Evolutionary conservation across 2,888 invertebrate genomes (phyloP), one percentile per base, ranked within the genome.

Genomic region (Rhyacophila evoluta): DNA sequence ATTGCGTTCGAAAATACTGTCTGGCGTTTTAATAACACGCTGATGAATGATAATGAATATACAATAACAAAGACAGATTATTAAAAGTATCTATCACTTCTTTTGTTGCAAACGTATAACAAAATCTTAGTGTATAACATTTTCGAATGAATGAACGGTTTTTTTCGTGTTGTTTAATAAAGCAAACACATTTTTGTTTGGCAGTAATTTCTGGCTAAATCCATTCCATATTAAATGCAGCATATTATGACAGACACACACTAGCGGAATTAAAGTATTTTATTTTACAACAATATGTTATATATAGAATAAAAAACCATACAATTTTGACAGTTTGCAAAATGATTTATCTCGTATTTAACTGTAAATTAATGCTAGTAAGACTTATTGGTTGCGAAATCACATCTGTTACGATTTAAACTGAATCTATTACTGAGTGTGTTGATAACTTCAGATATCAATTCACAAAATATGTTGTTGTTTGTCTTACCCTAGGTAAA

Each of bases 11-110:
- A n/a, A 55, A 55, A 55, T 10, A 55, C 25, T 19, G 55, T 55
- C 55, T 55, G 25, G 55, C 6, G 15, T 55, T 19, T 55, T 55
- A 19, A 55, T 55, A 33, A 33, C 29, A 25, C 19, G 15, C 1
- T 19, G 25, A 55, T n/a, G n/a, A n/a, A n/a, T n/a, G n/a, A n/a
- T 55, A 19, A 25, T 55, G 55, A 55, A 55, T 55, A 55, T 55
- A 10, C 12, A 55, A 25, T 55, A 55, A 55, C 55, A 55, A 55
- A 55, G 55, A 55, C 55, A 55, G 25, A 19, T 55, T 55, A 55
- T 25, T 55, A 55, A 55, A 33, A 19, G 8, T 25, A 25, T 55
- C 6, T 55, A 41, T 15, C n/a, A 41, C 15, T 19, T 55, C 55
- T 25, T 55, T 55, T 55, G 19, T 55, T 55, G 8, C 19, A 55